Evolutionary conservation across 2,888 invertebrate species (phyloP).

Genomic region (Torymus aiolomorphi): DNA sequence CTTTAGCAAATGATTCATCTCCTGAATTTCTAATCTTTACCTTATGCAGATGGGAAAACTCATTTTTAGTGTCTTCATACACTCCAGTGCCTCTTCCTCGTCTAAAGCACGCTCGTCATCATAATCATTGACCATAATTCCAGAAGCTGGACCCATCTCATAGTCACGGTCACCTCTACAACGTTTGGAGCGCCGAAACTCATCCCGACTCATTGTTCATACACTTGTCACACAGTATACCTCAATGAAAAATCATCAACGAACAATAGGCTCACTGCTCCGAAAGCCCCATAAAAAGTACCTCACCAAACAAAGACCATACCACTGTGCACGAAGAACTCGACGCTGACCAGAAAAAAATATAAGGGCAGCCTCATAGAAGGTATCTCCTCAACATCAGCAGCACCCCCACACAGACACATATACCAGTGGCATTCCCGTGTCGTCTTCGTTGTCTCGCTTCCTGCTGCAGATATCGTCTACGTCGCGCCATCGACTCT

Average conservation of each 20-base stretch:
- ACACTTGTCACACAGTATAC: conserved; percentile 3
- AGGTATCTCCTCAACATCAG: not conserved
- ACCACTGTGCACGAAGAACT: conserved; percentile 18
- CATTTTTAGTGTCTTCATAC: conserved; percentile 91
- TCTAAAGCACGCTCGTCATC: conserved; percentile 97
- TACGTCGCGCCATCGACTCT: conserved; percentile 30
- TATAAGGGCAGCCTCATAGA: not conserved
- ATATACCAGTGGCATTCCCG: too few species aligned
- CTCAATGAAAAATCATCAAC: conserved; percentile 4
- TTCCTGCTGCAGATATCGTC: conserved; percentile 9
- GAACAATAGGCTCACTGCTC: not conserved
- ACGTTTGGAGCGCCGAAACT: conserved; percentile 59
- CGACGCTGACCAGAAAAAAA: not conserved
- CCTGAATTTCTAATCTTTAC: conserved; percentile 70
- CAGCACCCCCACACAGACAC: too few species aligned
- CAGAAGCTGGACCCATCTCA: conserved; percentile 93
- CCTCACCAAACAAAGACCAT: not conserved
- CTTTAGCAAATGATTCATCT: too few species aligned
- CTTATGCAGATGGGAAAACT: conserved; percentile 91
- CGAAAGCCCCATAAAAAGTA: too few species aligned
- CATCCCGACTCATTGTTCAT: conserved; percentile 57
- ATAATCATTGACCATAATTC: conserved; percentile 98
- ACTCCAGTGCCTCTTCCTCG: conserved; percentile 96
- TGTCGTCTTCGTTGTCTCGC: too few species aligned
- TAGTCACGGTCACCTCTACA: conserved; percentile 77